Base-by-base conservation (phyloP, 2,888 invertebrate species). In the Hemithea aestivaria region DNA sequence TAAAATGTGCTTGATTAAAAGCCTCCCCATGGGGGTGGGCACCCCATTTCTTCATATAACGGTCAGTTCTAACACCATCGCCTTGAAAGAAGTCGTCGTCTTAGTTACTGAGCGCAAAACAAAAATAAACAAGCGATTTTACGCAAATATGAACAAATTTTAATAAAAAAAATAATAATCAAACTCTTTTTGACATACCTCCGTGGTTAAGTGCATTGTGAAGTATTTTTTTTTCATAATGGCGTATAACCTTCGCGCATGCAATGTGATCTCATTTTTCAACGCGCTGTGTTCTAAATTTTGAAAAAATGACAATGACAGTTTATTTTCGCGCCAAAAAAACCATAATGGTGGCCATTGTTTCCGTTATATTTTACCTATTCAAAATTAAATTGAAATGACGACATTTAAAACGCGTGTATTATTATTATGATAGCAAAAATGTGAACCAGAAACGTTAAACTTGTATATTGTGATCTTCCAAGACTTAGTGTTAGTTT, bases 351-450 rank as follows among this genome's bases (percentile, higher is more conserved):
- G 73, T 67, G 55, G 72, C 66, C 30, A 45, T 61, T 27, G 64
- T 71, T 48, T 70, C 73, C 41, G 73, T 78, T 51, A 73, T 78
- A 30, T 84, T 75, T 55, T 81, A 75, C 56, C 68, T 83, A 53
- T 84, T 85, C 53, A 85, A 85, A 82, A 85, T 83, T 48, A 85
- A 85, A 70, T 76, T 83, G 77, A 85, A 85, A 85, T 84, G 84
- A 85, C 71, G 73, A 71, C 67, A 51, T 56, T 56, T 40, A 27
- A 52, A 48, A 40, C 36, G 53, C 49, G 59, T 45, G 49, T 44
- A 37, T 35, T 50, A 58, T 62, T 56, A 60, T 51, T 50, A 58
- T 63, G 57, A 60, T 51, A 41, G 51, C 45, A 22, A 53, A 48
- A 48, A 56, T 56, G 56, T 56, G 50, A 59, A 54, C 47, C n/a